phyloP scores from a whole-genome alignment of 2,888 invertebrate species.

The Tiliacea citrago region DNA sequence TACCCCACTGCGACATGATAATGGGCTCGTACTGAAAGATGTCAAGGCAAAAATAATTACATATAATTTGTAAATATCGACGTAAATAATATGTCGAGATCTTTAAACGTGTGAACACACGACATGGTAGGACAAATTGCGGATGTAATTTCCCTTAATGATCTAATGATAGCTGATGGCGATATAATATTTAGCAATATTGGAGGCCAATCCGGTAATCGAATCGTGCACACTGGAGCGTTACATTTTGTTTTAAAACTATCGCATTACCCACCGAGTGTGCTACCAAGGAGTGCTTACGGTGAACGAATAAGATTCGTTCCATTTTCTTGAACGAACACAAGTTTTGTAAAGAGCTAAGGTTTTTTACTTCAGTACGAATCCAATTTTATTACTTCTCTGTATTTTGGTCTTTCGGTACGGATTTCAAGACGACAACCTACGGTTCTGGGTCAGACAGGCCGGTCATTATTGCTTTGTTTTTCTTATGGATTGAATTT shows the following conservation, averaged over 20 bases:
- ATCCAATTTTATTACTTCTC: constrained; percentile 22
- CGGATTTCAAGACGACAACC: constrained; percentile 14
- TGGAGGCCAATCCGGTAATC: constrained; percentile 66
- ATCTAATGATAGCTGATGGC: constrained; percentile 52
- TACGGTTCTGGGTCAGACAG: constrained; percentile 17
- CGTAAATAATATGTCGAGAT: constrained; percentile 44
- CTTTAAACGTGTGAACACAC: constrained; percentile 45
- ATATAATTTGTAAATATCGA: constrained; percentile 34
- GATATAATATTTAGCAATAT: constrained; percentile 64
- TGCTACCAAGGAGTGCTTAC: neutral
- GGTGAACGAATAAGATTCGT: constrained; percentile 6
- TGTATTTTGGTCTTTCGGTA: constrained; percentile 32
- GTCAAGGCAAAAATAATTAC: constrained; percentile 32
- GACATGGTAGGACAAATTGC: constrained; percentile 48
- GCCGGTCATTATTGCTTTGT: constrained; percentile 17
- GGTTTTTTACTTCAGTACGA: constrained; percentile 18
- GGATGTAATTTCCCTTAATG: constrained; percentile 64
- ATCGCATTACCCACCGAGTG: constrained; percentile 53
- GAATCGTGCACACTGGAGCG: constrained; percentile 59
- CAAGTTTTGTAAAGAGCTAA: constrained; percentile 12
- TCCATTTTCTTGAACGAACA: constrained; percentile 18
- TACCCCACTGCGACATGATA: constrained; percentile 4
- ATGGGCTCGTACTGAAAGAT: constrained; percentile 22
- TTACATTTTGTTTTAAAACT: constrained; percentile 49
- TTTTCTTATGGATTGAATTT: constrained; percentile 2